Percentiles rank a stretch among this genome's conserved stretches.
These are phyloP conservation scores for Parapsyche elsis DNA, from an alignment of 1,140 invertebrate species.

Conservation along the genomic window DNA sequence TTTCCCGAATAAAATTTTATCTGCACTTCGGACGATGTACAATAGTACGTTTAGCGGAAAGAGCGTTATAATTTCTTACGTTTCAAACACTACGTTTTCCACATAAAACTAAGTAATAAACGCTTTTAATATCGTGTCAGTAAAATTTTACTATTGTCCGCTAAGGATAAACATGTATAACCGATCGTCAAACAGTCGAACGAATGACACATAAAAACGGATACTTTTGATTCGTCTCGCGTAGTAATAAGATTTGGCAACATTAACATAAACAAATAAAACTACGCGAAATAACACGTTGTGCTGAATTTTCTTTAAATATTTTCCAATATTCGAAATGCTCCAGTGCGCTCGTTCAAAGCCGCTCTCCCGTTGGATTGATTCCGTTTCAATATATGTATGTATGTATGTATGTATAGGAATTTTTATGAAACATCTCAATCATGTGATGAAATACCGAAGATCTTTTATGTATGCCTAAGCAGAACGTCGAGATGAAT, in stretches of 20 bases:
- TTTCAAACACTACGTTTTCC: neutral
- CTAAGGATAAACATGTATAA: constrained; percentile 21
- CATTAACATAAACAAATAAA: no score
- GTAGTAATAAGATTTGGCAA: no score
- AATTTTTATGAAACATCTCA: neutral
- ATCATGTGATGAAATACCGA: constrained; percentile 6
- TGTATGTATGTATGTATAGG: no score
- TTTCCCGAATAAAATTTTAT: constrained; percentile 28
- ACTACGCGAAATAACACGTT: no score
- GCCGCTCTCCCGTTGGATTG: no score
- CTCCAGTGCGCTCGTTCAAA: no score
- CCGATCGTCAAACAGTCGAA: constrained; percentile 29
- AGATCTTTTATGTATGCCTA: neutral
- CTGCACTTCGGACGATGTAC: neutral
- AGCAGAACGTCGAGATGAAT: no score
- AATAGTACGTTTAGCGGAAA: constrained; percentile 9
- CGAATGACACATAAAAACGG: neutral
- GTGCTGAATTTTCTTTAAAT: no score
- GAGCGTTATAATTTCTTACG: constrained; percentile 23
- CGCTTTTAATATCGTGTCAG: constrained; percentile 24
- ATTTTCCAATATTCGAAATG: no score
- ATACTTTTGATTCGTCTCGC: no score
- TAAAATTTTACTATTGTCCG: constrained; percentile 23
- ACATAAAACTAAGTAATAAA: constrained; percentile 36
- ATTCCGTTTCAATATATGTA: no score